Evolutionary conservation across 2,888 invertebrate genomes (phyloP).

Genomic region (Sphecodes monilicornis): DNA sequence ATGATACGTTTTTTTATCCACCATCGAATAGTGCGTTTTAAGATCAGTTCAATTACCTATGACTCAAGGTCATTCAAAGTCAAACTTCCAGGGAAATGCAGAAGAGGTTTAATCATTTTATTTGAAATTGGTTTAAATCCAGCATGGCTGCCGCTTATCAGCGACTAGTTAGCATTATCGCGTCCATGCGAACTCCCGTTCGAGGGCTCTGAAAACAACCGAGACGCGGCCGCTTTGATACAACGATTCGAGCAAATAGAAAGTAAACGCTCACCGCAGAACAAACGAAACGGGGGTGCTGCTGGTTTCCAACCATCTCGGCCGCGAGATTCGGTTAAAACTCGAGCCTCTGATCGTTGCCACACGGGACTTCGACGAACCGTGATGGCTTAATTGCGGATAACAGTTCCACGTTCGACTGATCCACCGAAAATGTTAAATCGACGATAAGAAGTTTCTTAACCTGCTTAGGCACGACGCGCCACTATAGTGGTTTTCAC

Average conservation of each 20-base stretch:
- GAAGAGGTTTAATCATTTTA: too few species aligned
- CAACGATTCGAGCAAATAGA: conserved; percentile 54
- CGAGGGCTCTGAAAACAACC: conserved; percentile 48
- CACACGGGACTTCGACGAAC: background rate
- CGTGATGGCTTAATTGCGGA: background rate
- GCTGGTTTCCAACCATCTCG: background rate
- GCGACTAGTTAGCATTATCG: conserved; percentile 57
- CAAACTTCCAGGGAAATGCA: too few species aligned
- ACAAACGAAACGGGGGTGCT: conserved; percentile 3
- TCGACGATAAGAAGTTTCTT: background rate
- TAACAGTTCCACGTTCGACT: background rate
- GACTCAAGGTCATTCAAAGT: too few species aligned
- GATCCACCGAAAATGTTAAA: background rate
- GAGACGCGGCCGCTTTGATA: conserved; percentile 56
- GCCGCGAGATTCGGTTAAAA: background rate
- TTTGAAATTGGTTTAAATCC: too few species aligned
- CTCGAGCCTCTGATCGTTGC: background rate
- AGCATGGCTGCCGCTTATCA: conserved; percentile 68
- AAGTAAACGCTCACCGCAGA: conserved; percentile 44
- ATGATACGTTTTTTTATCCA: too few species aligned
- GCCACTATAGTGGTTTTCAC: background rate
- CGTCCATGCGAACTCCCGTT: conserved; percentile 17
- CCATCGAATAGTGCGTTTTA: too few species aligned
- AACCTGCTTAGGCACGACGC: too few species aligned
- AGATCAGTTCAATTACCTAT: too few species aligned